Evolutionary conservation across 1,140 invertebrate species (phyloP).

Genomic region (Drosophila varians): DNA sequence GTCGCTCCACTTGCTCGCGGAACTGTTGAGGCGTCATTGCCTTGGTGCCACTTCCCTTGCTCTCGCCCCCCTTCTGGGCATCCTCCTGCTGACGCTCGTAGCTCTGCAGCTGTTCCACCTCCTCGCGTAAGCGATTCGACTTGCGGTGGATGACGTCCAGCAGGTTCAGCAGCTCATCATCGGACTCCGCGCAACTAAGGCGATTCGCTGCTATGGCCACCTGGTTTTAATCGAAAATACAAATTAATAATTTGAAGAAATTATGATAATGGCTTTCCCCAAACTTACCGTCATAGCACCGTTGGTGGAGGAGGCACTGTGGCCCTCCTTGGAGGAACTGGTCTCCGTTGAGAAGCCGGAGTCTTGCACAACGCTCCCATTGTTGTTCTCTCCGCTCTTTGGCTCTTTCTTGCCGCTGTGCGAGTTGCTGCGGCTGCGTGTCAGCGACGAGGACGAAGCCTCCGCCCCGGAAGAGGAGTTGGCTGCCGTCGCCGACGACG

Average conservation of each 20-base stretch:
- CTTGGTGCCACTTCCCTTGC: slow-evolving; percentile 21
- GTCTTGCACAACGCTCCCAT: slow-evolving; percentile 90
- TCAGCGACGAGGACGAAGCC: slow-evolving; percentile 84
- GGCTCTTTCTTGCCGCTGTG: slow-evolving; percentile 86
- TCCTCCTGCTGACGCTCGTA: slow-evolving; percentile 57
- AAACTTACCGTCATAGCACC: slow-evolving; percentile 77
- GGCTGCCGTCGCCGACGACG: slow-evolving; percentile 32
- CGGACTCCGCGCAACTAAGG: slow-evolving; percentile 84
- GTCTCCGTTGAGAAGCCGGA: slow-evolving; percentile 94
- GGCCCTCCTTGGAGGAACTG: slow-evolving; percentile 89
- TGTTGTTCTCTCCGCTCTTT: slow-evolving; percentile 84
- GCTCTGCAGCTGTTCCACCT: slow-evolving; percentile 86
- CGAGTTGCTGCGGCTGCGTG: slow-evolving; percentile 87
- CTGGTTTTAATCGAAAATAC: slow-evolving; percentile 18
- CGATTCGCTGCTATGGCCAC: slow-evolving; percentile 78
- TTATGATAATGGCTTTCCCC: not conserved
- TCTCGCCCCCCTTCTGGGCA: slow-evolving; percentile 8
- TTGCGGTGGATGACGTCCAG: slow-evolving; percentile 93
- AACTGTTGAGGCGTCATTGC: slow-evolving; percentile 77
- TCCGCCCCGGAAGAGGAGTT: slow-evolving; percentile 43
- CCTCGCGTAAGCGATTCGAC: slow-evolving; percentile 89
- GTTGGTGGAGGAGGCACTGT: slow-evolving; percentile 85
- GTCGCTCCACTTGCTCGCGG: slow-evolving; percentile 75
- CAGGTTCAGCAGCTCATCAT: slow-evolving; percentile 93
- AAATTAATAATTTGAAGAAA: not conserved